A percentile compares a stretch with the other conserved stretches of the same genome.
Conservation (phyloP, 2,113 vertebrate genomes). For the Halichoerus grypus region DNA sequence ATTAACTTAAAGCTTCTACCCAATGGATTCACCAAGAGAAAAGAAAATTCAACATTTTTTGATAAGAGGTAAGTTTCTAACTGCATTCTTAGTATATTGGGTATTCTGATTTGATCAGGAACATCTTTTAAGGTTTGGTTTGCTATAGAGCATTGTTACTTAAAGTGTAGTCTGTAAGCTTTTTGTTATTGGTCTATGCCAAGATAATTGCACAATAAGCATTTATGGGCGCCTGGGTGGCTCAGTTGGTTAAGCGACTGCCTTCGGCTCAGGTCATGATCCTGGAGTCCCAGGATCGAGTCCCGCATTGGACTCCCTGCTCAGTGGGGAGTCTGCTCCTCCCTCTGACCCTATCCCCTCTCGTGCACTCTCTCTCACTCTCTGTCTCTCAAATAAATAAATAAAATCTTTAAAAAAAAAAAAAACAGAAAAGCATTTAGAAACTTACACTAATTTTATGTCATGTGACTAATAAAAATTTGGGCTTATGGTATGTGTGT, state of each 20-base stretch:
- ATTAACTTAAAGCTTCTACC: constrained; percentile 93
- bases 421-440: not conserved
- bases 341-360: too few relatives aligned
- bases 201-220: not conserved
- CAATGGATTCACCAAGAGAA: constrained; percentile 92
- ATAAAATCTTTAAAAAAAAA: too few relatives aligned
- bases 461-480: constrained; percentile 11
- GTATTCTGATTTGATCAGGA: constrained; percentile 33
- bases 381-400: too few relatives aligned
- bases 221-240: not conserved
- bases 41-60: constrained; percentile 94
- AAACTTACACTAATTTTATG: constrained; percentile 4
- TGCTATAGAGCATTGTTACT: not conserved
- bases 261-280: too few relatives aligned
- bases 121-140: not conserved
- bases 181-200: not conserved
- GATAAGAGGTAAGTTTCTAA: constrained; percentile 88
- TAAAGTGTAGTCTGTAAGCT: not conserved
- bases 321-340: too few relatives aligned
- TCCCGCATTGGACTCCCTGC: too few relatives aligned
- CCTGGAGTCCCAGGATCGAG: too few relatives aligned
- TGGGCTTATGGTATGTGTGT: not conserved
- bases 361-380: too few relatives aligned
- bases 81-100: not conserved
- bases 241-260: too few relatives aligned